Percentiles rank a stretch among this genome's conserved stretches.
phyloP scores from a whole-genome alignment of 2,113 vertebrate genomes.

The Irena cyanogastra region DNA sequence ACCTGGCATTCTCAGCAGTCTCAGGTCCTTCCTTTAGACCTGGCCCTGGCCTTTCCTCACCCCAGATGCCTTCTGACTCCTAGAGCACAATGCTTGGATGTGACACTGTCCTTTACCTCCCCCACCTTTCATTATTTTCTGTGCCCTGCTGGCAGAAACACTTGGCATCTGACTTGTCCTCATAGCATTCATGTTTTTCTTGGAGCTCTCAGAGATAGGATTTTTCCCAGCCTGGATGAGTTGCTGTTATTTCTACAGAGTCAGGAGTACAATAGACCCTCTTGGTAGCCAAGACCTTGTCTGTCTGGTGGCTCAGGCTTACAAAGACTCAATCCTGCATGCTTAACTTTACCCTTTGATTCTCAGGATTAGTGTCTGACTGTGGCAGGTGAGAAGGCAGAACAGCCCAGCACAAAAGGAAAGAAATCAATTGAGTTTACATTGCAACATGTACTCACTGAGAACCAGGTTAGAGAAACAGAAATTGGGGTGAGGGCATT shows the following conservation, averaged over 20 bases:
- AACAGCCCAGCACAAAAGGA: neutral
- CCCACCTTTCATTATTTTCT: neutral
- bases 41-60: neutral
- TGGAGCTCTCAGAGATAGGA: constrained; percentile 17
- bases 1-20: neutral
- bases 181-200: constrained; percentile 4
- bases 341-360: neutral
- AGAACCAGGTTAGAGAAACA: neutral
- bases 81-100: neutral
- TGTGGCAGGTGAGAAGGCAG: constrained; percentile 31
- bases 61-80: neutral
- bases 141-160: constrained; percentile 17
- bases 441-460: neutral
- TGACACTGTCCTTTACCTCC: neutral
- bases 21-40: neutral
- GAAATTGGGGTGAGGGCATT: neutral
- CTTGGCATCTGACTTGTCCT: neutral
- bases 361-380: neutral
- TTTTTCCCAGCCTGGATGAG: constrained; percentile 49
- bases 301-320: constrained; percentile 10
- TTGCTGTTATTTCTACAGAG: constrained; percentile 47
- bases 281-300: constrained; percentile 21
- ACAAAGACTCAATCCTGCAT: neutral
- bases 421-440: neutral
- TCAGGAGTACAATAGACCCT: constrained; percentile 42